Evolutionary conservation across 2,113 vertebrate genomes (phyloP), one percentile per base, ranked within the genome.

Genomic region (Zosterops lateralis): DNA sequence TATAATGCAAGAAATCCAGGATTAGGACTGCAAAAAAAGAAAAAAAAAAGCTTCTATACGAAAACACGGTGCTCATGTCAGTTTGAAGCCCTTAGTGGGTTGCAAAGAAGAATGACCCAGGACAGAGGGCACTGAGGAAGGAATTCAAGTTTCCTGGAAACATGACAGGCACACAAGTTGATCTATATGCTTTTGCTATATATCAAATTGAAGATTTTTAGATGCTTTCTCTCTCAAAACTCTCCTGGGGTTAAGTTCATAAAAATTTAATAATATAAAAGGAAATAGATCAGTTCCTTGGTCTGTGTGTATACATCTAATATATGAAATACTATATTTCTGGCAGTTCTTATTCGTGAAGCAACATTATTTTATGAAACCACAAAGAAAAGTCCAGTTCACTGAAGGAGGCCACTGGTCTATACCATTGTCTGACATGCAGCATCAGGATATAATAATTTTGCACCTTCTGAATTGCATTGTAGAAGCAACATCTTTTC

Each of bases 1-100:
- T 4, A 50, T 60, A 64, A 54, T 40, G 12, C 3, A 48, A 58
- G 54, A 72, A 74, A 80, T 57, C 4, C 7, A 28, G 10, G 19
- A 44, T 0, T 16, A 12, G 2, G 7, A 31, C 26, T 72, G 36
- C 16, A 1, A 36, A 60, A 56, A 47, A 26, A 22, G 11, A 17
- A 50, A 71, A n/a, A 19, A 31, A 14, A 68, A 51, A 8, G 2
- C 10, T 58, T 48, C 66, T 48, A 1, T 67, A 6, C 47, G 21
- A 14, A 72, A 71, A 47, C 1, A 9, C 14, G 4, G 4, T 34
- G 28, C 29, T 44, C 21, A 48, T 22, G 32, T 62, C 58, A 51
- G 14, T 71, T 51, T 67, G 57, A 84, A 76, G 31, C 9, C 14
- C 45, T 38, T 48, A 17, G 15, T 28, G 19, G 16, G 9, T 15